Base-by-base conservation (phyloP, 2,888 invertebrate genomes). In the Ornithoptera alexandrae region DNA sequence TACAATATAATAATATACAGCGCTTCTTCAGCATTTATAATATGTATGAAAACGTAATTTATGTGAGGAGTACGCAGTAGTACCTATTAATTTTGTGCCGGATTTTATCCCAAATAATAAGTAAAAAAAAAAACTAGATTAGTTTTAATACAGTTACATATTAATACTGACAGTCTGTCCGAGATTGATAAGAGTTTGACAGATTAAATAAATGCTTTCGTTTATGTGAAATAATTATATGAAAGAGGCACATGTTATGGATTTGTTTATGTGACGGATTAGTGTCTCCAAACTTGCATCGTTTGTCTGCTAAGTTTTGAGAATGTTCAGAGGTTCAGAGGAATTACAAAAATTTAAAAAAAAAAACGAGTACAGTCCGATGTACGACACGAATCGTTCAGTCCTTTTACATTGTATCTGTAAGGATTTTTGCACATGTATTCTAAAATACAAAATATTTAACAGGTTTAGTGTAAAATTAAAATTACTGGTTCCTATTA, bases 221-320 rank as follows among this genome's bases (percentile, higher is more conserved):
- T 7, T 58, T 22, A 58, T 65, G 69, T 56, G 30, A 69, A 69
- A 69, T 69, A 69, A 69, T 65, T 65, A 60, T 64, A 60, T 65
- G 68, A 65, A 68, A 68, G 68, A 60, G 68, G 36, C 15, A 36
- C 18, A 6, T 46, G 46, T 17, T 67, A 62, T 62, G 56, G 42
- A 62, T 57, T 61, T 56, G n/a, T 67, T 57, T 39, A 53, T 22
- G 17, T 60, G 24, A 50, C 56, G 17, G 24, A 42, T 20, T 24
- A 53, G 36, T 15, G 18, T 42, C 12, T 63, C 50, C 42, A 56
- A 36, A 6, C 42, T 22, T 42, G 36, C 5, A 39, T 63, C 42
- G 30, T 39, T 59, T 22, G 20, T 20, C 56, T 15, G 60, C 65
- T 53, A 56, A 65, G 62, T 57, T 36, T 65, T 61, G 62, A 30